Base-by-base conservation (phyloP, 2,797 vertebrate species). In the Arrhamphus sclerolepis region DNA sequence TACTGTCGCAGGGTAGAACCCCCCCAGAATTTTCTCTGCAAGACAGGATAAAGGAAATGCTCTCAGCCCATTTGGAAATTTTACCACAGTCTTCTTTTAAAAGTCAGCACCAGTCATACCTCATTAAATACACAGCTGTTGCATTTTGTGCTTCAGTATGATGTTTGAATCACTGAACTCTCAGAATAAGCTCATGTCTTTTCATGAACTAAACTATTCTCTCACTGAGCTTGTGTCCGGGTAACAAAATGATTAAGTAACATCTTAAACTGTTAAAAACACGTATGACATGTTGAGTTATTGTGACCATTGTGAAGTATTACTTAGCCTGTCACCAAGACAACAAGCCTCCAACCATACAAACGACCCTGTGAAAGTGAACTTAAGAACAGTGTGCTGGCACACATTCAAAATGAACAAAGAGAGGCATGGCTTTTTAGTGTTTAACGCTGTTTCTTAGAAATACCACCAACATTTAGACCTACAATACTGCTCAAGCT, bases 221-320 rank as follows among this genome's bases (percentile, higher is more conserved):
- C 0, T 55, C 43, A 10, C 51, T 11, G 1, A 34, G 4, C 14
- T 13, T 38, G 13, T 38, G 34, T 38, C n/a, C 9, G 28, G 31
- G 42, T 47, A 46, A 57, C 22, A 22, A 40, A 64, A 22, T 49
- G 46, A 61, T 47, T 40, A 1, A 71, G 41, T 29, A 22, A 24
- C 29, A 29, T 60, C 29, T 62, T 28, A 73, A 72, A 56, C 31
- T 38, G 34, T 43, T 47, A 29, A 65, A 52, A 26, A 61, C 38
- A 61, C 66, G 26, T 56, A 40, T 64, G 55, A 24, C 66, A 61
- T 62, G 57, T 55, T 69, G 3, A 69, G 75, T 78, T 55, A 76
- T 60, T 70, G 66, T 52, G 42, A 70, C 70, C 44, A 67, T 7
- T 26, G 48, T 52, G 18, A 70, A 58, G 59, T 57, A 71, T 72